These are phyloP conservation scores for Loripinus fragilis DNA, from an alignment of 2,888 invertebrate genomes.

Conservation along the genomic window DNA sequence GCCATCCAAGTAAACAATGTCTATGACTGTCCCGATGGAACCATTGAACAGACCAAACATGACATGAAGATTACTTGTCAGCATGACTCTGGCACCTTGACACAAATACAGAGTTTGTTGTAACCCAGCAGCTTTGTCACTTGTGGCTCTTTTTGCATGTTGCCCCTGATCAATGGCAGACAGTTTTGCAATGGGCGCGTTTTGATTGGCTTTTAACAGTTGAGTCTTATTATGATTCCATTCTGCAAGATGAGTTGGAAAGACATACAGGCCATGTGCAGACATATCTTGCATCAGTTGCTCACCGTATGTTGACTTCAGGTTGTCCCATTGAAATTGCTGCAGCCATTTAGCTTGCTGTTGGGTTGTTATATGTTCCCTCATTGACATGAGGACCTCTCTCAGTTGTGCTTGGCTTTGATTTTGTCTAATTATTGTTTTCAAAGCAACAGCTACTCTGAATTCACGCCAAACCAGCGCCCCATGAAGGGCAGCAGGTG, in stretches of 20 bases:
- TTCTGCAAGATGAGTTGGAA: constrained; percentile 39
- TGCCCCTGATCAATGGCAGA: constrained; percentile 17
- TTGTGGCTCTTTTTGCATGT: constrained; percentile 24
- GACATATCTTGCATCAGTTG: constrained; percentile 3
- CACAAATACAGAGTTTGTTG: constrained; percentile 36
- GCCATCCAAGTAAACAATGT: constrained; percentile 59
- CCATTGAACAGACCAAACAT: constrained; percentile 58
- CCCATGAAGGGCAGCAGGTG: constrained; percentile 7
- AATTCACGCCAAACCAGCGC: constrained; percentile 33
- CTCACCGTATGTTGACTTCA: background rate
- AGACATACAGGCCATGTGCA: constrained; percentile 33
- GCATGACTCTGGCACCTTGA: constrained; percentile 52
- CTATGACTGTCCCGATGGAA: constrained; percentile 41
- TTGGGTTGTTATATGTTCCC: constrained; percentile 26
- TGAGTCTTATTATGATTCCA: constrained; percentile 37
- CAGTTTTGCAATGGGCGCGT: constrained; percentile 37
- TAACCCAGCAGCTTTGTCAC: constrained; percentile 49
- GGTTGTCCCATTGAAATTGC: constrained; percentile 49
- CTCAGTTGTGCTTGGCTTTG: constrained; percentile 5
- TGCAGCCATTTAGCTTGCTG: constrained; percentile 51
- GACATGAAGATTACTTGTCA: constrained; percentile 50
- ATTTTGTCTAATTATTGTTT: constrained; percentile 28
- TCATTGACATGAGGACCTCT: constrained; percentile 28
- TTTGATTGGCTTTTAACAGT: constrained; percentile 23
- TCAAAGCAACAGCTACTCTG: background rate